phyloP scores from a whole-genome alignment of 2,113 vertebrate genomes.

The Eptesicus fuscus region DNA sequence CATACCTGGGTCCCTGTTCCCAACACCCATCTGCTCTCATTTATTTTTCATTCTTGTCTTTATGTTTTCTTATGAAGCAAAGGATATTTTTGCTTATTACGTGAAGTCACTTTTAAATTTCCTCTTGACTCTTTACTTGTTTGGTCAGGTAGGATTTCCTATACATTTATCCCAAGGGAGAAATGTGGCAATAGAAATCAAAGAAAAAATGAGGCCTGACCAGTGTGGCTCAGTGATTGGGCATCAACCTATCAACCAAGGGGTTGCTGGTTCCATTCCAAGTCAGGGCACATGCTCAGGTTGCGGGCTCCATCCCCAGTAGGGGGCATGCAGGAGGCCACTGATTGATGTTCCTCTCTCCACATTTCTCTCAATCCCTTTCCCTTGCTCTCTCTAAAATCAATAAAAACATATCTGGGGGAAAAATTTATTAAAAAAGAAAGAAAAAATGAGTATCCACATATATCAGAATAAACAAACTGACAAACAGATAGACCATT shows the following conservation, averaged over 20 bases:
- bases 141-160: constrained; percentile 13
- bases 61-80: not conserved
- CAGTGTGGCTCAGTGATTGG: too few relatives aligned
- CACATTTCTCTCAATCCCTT: too few relatives aligned
- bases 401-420: too few relatives aligned
- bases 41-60: not conserved
- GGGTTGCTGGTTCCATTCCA: too few relatives aligned
- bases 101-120: constrained; percentile 17
- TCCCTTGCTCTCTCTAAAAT: too few relatives aligned
- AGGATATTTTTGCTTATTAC: constrained; percentile 11
- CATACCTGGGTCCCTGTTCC: not conserved
- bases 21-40: not conserved
- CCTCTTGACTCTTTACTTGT: not conserved
- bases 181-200: not conserved
- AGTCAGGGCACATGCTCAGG: too few relatives aligned
- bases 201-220: not conserved
- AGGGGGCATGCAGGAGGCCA: too few relatives aligned
- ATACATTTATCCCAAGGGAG: not conserved
- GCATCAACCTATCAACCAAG: too few relatives aligned
- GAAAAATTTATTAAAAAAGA: not conserved
- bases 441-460: not conserved
- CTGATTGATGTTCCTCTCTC: too few relatives aligned
- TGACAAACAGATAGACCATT: not conserved
- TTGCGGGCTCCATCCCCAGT: too few relatives aligned
- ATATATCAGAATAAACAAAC: not conserved